phyloP scores from a whole-genome alignment of 64 coral and sea anemone species.

The Actinia equina region DNA sequence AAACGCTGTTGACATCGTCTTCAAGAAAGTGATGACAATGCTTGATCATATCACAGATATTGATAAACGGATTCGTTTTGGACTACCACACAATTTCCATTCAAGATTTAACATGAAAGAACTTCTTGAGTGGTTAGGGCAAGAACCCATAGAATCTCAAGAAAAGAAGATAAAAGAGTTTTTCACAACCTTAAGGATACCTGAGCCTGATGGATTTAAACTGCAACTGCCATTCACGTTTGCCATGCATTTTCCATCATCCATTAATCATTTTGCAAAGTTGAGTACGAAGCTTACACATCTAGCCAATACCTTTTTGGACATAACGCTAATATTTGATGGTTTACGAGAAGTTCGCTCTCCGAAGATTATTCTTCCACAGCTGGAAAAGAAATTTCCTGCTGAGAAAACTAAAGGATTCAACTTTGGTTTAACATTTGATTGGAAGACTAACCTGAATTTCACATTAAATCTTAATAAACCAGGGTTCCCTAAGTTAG shows the following conservation, averaged over 20 bases:
- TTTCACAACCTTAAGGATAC: constrained; percentile 45
- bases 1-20: constrained; percentile 49
- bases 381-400: constrained; percentile 27
- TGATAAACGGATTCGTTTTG: constrained; percentile 42
- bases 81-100: constrained; percentile 66
- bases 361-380: constrained; percentile 38
- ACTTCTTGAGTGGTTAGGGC: constrained; percentile 42
- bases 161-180: constrained; percentile 69
- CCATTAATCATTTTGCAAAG: constrained; percentile 59
- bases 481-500: constrained; percentile 43
- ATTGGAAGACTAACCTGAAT: constrained; percentile 71
- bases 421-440: constrained; percentile 80
- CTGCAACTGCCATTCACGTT: constrained; percentile 75
- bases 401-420: neutral
- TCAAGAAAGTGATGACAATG: constrained; percentile 53
- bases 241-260: constrained; percentile 60
- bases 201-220: constrained; percentile 54
- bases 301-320: constrained; percentile 70
- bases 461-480: constrained; percentile 64
- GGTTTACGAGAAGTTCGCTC: constrained; percentile 33
- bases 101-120: constrained; percentile 63
- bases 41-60: constrained; percentile 61
- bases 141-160: constrained; percentile 46
- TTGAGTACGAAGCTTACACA: constrained; percentile 43
- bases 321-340: constrained; percentile 58